A percentile compares a stretch with the other conserved stretches of the same genome.
Evolutionary conservation across 53 echinoderm and acorn worm species (phyloP).

Genomic region (Actinopyga echinites): DNA sequence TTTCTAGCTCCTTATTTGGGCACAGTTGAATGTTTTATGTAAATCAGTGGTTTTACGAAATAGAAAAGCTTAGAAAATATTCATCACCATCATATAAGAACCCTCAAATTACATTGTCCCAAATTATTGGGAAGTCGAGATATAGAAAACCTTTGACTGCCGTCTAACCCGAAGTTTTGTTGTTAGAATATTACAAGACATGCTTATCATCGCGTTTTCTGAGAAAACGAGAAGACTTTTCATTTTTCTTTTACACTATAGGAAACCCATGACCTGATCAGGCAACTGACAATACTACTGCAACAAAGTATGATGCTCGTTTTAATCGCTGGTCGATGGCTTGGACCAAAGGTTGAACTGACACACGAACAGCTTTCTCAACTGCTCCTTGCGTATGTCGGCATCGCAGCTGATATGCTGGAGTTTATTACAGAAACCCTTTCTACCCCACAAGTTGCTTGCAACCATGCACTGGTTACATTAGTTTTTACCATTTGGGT

Average conservation of each 20-base stretch:
- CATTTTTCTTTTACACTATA: background rate
- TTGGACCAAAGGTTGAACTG: slow-evolving; percentile 72
- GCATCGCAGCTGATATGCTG: slow-evolving; percentile 81
- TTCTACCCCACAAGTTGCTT: slow-evolving; percentile 59
- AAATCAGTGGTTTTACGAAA: no score
- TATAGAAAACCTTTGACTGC: no score
- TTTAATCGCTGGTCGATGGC: slow-evolving; percentile 67
- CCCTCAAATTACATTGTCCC: no score
- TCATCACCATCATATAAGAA: no score
- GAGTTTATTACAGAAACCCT: slow-evolving; percentile 78
- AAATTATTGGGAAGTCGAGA: no score
- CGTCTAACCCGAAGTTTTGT: no score
- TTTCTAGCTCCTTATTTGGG: no score
- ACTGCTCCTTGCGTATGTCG: slow-evolving; percentile 66
- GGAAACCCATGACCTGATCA: background rate
- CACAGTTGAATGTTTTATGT: no score
- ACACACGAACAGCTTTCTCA: slow-evolving; percentile 75
- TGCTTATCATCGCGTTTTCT: no score
- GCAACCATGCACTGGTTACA: slow-evolving; percentile 43
- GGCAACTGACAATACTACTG: slow-evolving; percentile 48
- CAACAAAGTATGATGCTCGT: slow-evolving; percentile 78
- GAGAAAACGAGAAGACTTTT: no score
- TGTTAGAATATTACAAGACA: no score
- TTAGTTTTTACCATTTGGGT: slow-evolving; percentile 65
- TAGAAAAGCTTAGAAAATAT: no score